phyloP scores from a whole-genome alignment of 2,888 invertebrate genomes.

The Nowickia ferox region DNA sequence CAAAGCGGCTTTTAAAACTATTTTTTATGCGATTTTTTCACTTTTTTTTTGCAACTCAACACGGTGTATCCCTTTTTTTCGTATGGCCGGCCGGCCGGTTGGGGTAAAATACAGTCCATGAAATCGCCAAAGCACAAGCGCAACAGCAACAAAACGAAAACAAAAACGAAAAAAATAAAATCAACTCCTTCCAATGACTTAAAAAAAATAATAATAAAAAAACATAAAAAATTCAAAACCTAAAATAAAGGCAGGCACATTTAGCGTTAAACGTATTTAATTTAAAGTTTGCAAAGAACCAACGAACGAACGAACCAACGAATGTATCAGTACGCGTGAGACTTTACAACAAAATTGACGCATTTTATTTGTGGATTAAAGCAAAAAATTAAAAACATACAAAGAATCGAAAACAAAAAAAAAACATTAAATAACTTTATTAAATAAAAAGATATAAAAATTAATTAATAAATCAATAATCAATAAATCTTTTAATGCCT shows the following conservation, averaged over 20 bases:
- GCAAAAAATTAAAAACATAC: constrained; percentile 22
- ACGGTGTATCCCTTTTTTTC: constrained; percentile 62
- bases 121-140: constrained; percentile 63
- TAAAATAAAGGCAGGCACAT: constrained; percentile 73
- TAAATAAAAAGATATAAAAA: constrained; percentile 35
- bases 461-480: constrained; percentile 24
- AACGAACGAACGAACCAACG: constrained; percentile 40
- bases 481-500: constrained; percentile 20
- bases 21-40: constrained; percentile 66
- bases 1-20: constrained; percentile 71
- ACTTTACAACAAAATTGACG: constrained; percentile 80
- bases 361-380: constrained; percentile 57
- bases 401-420: not conserved
- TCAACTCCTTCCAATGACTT: constrained; percentile 65
- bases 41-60: constrained; percentile 42
- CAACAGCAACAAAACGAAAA: constrained; percentile 47
- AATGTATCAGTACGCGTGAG: constrained; percentile 78
- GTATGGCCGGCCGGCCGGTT: constrained; percentile 34
- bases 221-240: constrained; percentile 58
- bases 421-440: constrained; percentile 33
- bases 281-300: constrained; percentile 68
- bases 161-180: constrained; percentile 64
- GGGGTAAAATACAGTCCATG: constrained; percentile 52
- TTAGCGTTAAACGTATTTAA: constrained; percentile 66
- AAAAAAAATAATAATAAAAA: constrained; percentile 43